Conservation (phyloP, 2,888 invertebrate genomes). For the Abrostola tripartita region DNA sequence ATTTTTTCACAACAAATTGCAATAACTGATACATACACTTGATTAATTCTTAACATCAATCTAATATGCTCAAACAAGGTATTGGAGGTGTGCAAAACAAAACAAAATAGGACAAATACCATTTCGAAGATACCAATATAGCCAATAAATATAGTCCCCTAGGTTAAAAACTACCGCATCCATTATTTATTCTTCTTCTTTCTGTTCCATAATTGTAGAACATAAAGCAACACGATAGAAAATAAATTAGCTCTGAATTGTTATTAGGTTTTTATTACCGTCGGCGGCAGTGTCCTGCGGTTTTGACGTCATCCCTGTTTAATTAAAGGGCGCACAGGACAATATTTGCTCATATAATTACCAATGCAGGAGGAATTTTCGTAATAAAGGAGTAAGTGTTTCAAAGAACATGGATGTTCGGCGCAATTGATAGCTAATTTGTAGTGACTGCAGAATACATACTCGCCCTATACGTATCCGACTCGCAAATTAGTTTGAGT, state of each 20-base stretch:
- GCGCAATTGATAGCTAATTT: too few species aligned
- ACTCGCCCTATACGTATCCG: too few species aligned
- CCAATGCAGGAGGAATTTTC: background rate
- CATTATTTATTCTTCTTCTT: background rate
- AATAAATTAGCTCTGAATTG: constrained; percentile 32
- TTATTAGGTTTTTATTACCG: constrained; percentile 32
- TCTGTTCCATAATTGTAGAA: constrained; percentile 13
- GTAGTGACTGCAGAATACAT: too few species aligned
- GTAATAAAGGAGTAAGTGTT: background rate
- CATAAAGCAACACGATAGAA: constrained; percentile 28
- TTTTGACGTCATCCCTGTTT: constrained; percentile 22
- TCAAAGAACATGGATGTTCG: too few species aligned
- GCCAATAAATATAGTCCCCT: background rate
- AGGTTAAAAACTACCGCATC: background rate
- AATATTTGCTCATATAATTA: constrained; percentile 23
- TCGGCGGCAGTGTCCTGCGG: constrained; percentile 9
- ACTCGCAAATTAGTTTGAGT: too few species aligned
- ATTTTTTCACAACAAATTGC: too few species aligned
- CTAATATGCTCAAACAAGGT: too few species aligned
- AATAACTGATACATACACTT: too few species aligned
- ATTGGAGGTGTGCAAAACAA: too few species aligned
- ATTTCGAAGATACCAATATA: too few species aligned
- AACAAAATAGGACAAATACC: too few species aligned
- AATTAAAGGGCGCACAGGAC: constrained; percentile 21
- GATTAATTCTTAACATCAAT: too few species aligned